Conservation (phyloP, 2,113 vertebrate genomes). For the Rissa tridactyla region DNA sequence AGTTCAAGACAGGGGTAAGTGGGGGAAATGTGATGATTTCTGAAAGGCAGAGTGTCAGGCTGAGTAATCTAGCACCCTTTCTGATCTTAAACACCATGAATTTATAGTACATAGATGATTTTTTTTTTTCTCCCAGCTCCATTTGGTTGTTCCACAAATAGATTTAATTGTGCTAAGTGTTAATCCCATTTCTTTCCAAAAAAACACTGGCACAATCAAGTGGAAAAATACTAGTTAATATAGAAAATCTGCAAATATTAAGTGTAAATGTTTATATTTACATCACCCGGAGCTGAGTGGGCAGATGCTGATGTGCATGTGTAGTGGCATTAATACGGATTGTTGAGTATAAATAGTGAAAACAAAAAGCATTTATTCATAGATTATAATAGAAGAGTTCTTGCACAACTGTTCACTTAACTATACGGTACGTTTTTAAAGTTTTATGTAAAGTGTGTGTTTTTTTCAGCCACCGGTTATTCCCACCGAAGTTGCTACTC, state of each 20-base stretch:
- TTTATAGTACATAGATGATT: not conserved
- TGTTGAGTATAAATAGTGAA: not conserved
- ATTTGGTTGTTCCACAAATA: conserved; percentile 24
- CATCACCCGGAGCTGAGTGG: not conserved
- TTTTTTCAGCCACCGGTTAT: not conserved
- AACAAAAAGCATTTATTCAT: not conserved
- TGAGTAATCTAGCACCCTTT: not conserved
- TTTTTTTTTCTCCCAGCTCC: not conserved
- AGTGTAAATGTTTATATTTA: conserved; percentile 22
- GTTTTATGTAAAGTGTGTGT: accelerated
- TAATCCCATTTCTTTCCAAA: not conserved
- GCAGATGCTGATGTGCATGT: not conserved
- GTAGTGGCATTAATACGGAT: not conserved
- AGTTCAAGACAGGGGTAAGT: not conserved
- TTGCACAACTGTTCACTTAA: not conserved
- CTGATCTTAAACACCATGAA: not conserved
- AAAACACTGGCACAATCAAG: not conserved
- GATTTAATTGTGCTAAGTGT: not conserved
- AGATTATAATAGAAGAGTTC: not conserved
- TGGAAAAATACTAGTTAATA: not conserved
- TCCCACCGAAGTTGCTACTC: accelerated
- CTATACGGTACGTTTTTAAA: accelerated
- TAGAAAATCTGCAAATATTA: not conserved
- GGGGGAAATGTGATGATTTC: not conserved
- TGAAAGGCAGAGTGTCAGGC: not conserved